Conservation (phyloP, 2,797 vertebrate species). For the Ispidina lecontei region DNA sequence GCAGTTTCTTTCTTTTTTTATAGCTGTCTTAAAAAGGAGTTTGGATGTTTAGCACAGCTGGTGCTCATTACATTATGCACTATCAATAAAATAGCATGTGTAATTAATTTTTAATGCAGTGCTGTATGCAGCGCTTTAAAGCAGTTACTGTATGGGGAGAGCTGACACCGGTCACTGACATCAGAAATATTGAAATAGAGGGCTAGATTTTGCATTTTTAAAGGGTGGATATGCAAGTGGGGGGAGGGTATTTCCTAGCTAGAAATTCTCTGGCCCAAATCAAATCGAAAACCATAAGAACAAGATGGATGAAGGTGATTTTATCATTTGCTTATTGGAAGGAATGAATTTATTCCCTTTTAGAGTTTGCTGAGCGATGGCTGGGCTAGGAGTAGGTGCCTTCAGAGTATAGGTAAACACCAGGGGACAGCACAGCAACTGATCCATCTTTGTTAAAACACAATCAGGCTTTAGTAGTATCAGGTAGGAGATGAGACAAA, state of each 20-base stretch:
- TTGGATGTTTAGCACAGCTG: slow-evolving; percentile 97
- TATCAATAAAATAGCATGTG: slow-evolving; percentile 93
- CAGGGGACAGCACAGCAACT: neutral
- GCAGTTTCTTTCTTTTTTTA: slow-evolving; percentile 85
- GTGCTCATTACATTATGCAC: slow-evolving; percentile 93
- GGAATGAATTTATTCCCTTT: slow-evolving; percentile 24
- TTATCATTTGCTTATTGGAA: slow-evolving; percentile 56
- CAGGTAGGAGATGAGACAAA: slow-evolving; percentile 8
- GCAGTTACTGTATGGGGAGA: slow-evolving; percentile 80
- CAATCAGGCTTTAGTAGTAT: neutral
- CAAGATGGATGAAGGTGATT: slow-evolving; percentile 55
- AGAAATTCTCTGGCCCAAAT: slow-evolving; percentile 13
- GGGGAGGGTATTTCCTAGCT: slow-evolving; percentile 2
- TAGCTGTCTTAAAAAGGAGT: slow-evolving; percentile 92
- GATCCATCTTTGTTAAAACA: slow-evolving; percentile 40
- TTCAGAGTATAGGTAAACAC: slow-evolving; percentile 1
- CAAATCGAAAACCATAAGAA: slow-evolving; percentile 51
- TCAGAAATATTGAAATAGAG: slow-evolving; percentile 73
- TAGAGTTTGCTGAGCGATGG: neutral
- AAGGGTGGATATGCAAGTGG: slow-evolving; percentile 25
- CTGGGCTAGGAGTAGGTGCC: slow-evolving; percentile 17
- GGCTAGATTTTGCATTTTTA: slow-evolving; percentile 66
- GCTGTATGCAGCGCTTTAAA: slow-evolving; percentile 83
- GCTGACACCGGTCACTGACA: slow-evolving; percentile 73
- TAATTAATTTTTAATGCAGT: slow-evolving; percentile 93